Conservation (phyloP, 2,797 vertebrate species). For the Anguilla megastoma region DNA sequence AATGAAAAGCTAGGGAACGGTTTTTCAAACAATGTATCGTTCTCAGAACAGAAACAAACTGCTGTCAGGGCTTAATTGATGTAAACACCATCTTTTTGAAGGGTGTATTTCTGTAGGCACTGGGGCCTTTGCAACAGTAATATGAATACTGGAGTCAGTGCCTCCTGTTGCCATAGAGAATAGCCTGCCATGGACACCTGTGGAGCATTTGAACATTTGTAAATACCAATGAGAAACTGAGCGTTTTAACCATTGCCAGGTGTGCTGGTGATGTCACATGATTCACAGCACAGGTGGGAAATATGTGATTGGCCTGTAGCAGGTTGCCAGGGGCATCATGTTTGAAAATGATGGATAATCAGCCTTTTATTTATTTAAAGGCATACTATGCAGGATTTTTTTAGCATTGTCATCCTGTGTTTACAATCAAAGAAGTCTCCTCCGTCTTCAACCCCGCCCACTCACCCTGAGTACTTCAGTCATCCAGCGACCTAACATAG, state of each 20-base stretch:
- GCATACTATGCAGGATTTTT: no score
- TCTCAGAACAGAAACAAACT: conserved; percentile 1
- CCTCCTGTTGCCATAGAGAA: neutral
- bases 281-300: neutral
- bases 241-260: neutral
- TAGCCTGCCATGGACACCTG: neutral
- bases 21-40: neutral
- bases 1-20: neutral
- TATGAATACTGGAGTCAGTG: neutral
- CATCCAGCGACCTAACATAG: no score
- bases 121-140: neutral
- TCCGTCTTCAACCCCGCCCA: no score
- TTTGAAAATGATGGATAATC: neutral
- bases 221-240: neutral
- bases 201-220: neutral
- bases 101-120: neutral
- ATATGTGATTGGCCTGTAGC: neutral
- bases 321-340: neutral
- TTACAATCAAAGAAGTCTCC: no score
- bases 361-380: neutral
- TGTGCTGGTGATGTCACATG: neutral
- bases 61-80: conserved; percentile 1
- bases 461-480: no score
- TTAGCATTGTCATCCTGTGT: no score
- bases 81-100: conserved; percentile 11